Conservation (phyloP, 1,140 invertebrate genomes). For the Macrobrachium rosenbergii region DNA sequence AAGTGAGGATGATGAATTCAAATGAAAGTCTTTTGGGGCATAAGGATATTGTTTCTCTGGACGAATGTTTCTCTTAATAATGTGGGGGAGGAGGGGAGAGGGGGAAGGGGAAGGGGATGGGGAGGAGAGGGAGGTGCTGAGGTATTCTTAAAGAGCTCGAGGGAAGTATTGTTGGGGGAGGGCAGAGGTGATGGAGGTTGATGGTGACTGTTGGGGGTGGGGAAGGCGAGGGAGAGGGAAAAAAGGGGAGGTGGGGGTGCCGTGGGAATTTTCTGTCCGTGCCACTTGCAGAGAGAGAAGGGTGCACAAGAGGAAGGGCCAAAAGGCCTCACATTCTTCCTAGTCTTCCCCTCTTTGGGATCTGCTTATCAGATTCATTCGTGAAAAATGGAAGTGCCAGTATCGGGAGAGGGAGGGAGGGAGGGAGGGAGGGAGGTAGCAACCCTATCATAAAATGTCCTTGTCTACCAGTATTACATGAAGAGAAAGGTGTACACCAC, state of each 20-base stretch:
- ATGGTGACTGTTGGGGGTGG: neutral
- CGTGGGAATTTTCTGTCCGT: too few species aligned
- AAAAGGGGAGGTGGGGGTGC: too few species aligned
- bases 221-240: neutral
- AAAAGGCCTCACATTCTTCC: too few species aligned
- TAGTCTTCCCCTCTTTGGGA: too few species aligned
- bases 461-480: neutral
- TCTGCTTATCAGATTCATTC: too few species aligned
- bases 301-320: too few species aligned
- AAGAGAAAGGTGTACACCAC: neutral
- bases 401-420: constrained; percentile 28
- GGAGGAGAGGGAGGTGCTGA: neutral
- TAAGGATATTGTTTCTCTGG: neutral
- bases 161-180: neutral
- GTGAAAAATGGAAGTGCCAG: too few species aligned
- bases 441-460: neutral
- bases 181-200: neutral
- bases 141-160: neutral
- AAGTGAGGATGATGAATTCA: neutral
- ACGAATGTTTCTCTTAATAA: neutral
- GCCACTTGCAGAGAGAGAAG: too few species aligned
- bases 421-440: constrained; percentile 32
- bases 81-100: constrained; percentile 1
- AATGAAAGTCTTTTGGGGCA: neutral
- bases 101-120: neutral